Conservation (phyloP, 2,888 invertebrate species). For the Harpalus rufipes region DNA sequence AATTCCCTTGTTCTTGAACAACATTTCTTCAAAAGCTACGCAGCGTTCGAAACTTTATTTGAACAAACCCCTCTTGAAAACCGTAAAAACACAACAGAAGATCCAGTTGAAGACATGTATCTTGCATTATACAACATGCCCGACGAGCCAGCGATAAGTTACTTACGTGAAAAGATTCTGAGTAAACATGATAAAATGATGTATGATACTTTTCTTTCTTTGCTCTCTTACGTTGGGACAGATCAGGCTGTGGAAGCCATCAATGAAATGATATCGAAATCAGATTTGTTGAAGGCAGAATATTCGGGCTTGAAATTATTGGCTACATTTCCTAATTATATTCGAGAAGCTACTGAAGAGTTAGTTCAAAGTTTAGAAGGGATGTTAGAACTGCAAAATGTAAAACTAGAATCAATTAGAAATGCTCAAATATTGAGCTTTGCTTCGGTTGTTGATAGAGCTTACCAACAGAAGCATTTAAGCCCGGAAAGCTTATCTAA, state of each 20-base stretch:
- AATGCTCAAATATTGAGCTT: conserved; percentile 26
- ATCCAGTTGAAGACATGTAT: conserved; percentile 21
- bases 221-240: conserved; percentile 32
- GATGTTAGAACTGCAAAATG: conserved; percentile 1
- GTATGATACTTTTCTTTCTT: conserved; percentile 39
- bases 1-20: neutral
- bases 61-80: conserved; percentile 14
- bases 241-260: neutral
- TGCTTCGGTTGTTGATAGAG: conserved; percentile 28
- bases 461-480: neutral
- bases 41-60: neutral
- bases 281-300: neutral
- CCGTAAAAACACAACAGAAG: neutral
- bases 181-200: conserved; percentile 1
- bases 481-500: conserved; percentile 10
- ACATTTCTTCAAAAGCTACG: neutral
- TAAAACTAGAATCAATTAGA: neutral
- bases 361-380: conserved; percentile 10
- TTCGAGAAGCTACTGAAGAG: neutral
- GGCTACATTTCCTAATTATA: conserved; percentile 28
- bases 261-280: neutral
- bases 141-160: neutral
- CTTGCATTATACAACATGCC: neutral
- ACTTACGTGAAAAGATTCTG: neutral
- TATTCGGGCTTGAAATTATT: neutral